Conservation (phyloP, 2,113 vertebrate species). For the Pandion haliaetus region DNA sequence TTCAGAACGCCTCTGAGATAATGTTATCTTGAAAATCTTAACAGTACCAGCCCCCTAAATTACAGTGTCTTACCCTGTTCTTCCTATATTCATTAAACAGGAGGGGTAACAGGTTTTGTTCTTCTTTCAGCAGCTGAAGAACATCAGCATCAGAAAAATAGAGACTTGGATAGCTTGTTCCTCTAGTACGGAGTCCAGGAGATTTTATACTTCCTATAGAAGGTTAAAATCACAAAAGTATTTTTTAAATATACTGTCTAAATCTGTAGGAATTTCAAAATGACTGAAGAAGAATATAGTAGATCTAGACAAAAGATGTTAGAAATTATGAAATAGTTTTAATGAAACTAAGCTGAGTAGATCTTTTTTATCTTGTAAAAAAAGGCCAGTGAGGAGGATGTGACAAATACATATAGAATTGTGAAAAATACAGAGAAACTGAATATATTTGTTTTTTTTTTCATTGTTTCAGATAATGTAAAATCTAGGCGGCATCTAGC, state of each 20-base stretch:
- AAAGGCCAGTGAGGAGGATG: background rate
- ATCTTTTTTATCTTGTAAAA: background rate
- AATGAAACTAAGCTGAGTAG: background rate
- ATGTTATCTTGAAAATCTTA: background rate
- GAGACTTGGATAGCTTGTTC: background rate
- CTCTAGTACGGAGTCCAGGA: background rate
- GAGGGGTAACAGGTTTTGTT: background rate
- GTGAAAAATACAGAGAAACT: background rate
- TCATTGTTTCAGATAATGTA: background rate
- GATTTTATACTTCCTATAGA: background rate
- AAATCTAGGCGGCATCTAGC: background rate
- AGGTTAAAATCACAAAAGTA: background rate
- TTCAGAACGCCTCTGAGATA: background rate
- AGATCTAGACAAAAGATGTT: background rate
- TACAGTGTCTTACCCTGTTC: background rate
- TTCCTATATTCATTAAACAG: background rate
- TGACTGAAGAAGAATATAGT: background rate
- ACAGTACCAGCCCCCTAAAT: background rate
- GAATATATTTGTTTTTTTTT: background rate
- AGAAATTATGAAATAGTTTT: background rate
- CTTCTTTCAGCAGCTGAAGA: background rate
- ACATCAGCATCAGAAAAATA: background rate
- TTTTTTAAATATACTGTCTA: background rate
- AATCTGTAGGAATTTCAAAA: background rate
- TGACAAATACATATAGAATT: background rate